These are phyloP conservation scores for Leiothrix lutea DNA, from an alignment of 2,113 vertebrate genomes.

Conservation along the genomic window DNA sequence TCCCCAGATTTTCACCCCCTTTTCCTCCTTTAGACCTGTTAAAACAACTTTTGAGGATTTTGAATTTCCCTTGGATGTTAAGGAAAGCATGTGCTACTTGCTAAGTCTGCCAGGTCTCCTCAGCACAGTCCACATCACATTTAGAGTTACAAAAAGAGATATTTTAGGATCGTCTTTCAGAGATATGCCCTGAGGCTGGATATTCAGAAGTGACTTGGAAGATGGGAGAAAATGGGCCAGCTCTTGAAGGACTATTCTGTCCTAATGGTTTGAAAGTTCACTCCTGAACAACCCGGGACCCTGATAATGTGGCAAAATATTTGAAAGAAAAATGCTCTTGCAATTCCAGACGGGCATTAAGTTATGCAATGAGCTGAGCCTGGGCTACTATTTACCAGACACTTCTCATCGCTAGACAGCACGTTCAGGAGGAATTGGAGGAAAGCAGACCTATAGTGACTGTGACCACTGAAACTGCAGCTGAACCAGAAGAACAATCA, in stretches of 20 bases:
- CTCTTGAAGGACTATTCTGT: neutral
- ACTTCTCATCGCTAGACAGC: fast-evolving
- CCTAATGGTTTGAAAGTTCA: neutral
- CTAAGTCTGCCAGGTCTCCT: neutral
- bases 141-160: neutral
- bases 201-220: neutral
- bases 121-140: neutral
- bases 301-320: neutral
- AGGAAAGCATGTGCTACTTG: neutral
- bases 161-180: neutral
- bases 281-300: no score
- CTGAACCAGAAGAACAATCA: neutral
- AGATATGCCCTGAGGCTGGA: neutral
- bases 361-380: neutral
- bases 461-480: neutral
- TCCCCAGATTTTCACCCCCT: neutral
- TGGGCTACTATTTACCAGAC: neutral
- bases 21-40: neutral
- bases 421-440: neutral
- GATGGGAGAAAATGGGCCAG: neutral
- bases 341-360: neutral
- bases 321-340: neutral
- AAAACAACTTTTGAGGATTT: neutral
- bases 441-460: neutral
- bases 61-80: neutral